These are phyloP conservation scores for Tonatia bakeri DNA, from an alignment of 2,113 vertebrate genomes.

Conservation along the genomic window DNA sequence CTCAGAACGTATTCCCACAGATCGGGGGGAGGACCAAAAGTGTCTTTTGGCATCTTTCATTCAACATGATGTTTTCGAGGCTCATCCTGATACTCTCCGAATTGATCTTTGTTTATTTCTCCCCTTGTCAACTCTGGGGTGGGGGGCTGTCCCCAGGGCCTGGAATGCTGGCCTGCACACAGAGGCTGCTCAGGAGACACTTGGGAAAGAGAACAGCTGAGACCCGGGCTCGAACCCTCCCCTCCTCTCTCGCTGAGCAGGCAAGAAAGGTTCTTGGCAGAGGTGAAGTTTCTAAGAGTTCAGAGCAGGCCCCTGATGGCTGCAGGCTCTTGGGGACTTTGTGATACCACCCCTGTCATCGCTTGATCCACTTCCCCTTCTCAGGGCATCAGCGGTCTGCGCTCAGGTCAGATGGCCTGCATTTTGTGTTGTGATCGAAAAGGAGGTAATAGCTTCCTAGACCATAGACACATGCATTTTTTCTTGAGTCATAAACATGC, in stretches of 20 bases:
- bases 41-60: not conserved
- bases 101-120: not conserved
- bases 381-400: not conserved
- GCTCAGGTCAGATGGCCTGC: not conserved
- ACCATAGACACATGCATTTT: not conserved
- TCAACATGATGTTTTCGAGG: not conserved
- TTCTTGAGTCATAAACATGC: not conserved
- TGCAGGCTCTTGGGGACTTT: not conserved
- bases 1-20: not conserved
- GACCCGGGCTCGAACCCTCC: not conserved
- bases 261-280: not conserved
- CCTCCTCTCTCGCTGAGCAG: not conserved
- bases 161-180: not conserved
- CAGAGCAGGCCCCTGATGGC: not conserved
- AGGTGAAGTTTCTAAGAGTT: not conserved
- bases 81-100: not conserved
- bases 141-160: not conserved
- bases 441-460: not conserved
- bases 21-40: not conserved
- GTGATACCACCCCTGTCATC: not conserved
- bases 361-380: not conserved
- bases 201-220: not conserved
- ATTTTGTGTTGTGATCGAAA: not conserved
- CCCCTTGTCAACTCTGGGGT: not conserved
- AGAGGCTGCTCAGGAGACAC: not conserved